These are phyloP conservation scores for Phenganax stokvisi DNA, from an alignment of 92 coral and sea anemone genomes.

Conservation along the genomic window DNA sequence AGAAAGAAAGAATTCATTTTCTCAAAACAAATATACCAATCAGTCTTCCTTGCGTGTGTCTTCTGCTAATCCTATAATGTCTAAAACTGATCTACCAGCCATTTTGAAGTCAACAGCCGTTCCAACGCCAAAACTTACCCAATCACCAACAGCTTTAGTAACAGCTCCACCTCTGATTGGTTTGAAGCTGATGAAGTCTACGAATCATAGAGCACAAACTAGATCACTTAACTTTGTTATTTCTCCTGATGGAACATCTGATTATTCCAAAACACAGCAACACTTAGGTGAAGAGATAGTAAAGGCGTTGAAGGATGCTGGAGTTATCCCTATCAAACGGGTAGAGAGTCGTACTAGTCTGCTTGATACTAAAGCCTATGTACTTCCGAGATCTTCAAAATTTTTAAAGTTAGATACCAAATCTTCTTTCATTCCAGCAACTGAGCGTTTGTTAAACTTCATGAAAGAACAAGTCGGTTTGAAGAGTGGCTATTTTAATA, in stretches of 20 bases:
- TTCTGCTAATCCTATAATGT: background rate
- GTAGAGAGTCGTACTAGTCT: background rate
- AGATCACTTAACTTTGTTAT: background rate
- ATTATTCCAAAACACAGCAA: background rate
- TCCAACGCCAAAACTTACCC: constrained; percentile 23
- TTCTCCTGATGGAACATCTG: background rate
- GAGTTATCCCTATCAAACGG: constrained; percentile 16
- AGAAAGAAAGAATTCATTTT: constrained; percentile 1
- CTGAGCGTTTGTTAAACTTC: constrained; percentile 16
- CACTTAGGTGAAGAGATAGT: background rate
- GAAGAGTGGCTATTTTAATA: background rate
- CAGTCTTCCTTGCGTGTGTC: background rate
- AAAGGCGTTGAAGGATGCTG: constrained; percentile 5
- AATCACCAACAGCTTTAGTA: constrained; percentile 16
- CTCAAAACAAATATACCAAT: background rate
- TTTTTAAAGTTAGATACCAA: background rate
- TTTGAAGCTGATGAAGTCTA: background rate
- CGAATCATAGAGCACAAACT: constrained; percentile 2
- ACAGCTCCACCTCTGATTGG: constrained; percentile 21
- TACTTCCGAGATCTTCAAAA: background rate
- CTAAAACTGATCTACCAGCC: background rate
- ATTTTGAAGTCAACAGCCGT: background rate
- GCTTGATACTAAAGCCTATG: background rate
- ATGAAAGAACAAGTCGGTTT: constrained; percentile 8
- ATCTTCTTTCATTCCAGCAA: constrained; percentile 2